phyloP scores from a whole-genome alignment of 2,888 invertebrate genomes.

The Lasioglossum figueresi region DNA sequence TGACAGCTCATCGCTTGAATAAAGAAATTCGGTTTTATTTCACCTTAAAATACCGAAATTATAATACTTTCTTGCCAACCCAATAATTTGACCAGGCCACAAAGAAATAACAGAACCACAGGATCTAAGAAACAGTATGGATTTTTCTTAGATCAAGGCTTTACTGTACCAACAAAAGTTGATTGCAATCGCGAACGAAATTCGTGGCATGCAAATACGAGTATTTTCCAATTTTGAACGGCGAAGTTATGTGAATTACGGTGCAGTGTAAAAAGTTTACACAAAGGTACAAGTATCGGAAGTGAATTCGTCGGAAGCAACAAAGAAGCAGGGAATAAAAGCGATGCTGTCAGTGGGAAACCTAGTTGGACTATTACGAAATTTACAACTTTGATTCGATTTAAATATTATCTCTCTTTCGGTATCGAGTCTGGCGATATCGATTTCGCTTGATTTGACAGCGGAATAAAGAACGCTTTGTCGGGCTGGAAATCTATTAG shows the following conservation, averaged over 20 bases:
- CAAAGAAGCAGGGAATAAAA: background rate
- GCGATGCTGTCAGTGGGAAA: background rate
- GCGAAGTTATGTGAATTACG: background rate
- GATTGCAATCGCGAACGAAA: background rate
- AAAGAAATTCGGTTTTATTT: too few species aligned
- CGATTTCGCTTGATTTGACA: constrained; percentile 22
- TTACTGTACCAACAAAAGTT: background rate
- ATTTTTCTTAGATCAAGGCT: too few species aligned
- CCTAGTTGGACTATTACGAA: background rate
- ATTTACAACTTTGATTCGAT: background rate
- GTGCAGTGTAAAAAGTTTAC: background rate
- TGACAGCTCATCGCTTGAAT: too few species aligned
- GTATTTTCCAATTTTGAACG: background rate
- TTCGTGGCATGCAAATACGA: background rate
- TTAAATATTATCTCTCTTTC: background rate
- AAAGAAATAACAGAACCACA: too few species aligned
- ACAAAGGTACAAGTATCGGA: background rate
- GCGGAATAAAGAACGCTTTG: constrained; percentile 44
- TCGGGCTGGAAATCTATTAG: constrained; percentile 37
- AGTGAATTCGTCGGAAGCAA: background rate
- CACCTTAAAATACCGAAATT: too few species aligned
- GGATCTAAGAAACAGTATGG: too few species aligned
- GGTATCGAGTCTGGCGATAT: background rate
- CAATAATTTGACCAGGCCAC: too few species aligned
- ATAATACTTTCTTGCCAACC: too few species aligned